A percentile compares a stretch with the other conserved stretches of the same genome.
Evolutionary conservation across 2,888 invertebrate species (phyloP).

Genomic region (Eulithis prunata): DNA sequence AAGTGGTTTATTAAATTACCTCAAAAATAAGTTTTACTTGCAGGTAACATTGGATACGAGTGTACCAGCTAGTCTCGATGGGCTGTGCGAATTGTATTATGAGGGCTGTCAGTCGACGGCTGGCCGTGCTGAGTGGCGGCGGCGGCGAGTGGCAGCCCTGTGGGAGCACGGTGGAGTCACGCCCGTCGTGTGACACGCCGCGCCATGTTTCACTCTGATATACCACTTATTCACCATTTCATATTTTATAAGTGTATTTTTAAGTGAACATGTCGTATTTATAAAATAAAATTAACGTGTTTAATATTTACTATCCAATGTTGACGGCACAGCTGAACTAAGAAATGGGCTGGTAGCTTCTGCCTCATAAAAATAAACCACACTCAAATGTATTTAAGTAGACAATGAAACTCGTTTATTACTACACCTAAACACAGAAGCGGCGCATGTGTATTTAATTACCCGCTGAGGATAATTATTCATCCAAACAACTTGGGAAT

Average conservation of each 20-base stretch:
- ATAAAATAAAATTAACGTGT: not conserved
- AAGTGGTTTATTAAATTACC: no score
- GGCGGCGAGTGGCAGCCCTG: not conserved
- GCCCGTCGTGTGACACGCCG: not conserved
- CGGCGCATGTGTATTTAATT: conserved; percentile 39
- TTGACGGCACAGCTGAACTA: not conserved
- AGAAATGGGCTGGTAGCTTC: not conserved
- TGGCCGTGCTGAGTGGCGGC: not conserved
- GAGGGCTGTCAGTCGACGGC: conserved; percentile 5
- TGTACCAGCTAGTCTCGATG: not conserved
- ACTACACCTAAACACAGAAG: conserved; percentile 9
- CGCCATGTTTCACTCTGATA: not conserved
- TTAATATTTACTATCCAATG: not conserved
- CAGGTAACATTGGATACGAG: not conserved
- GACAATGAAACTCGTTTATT: conserved; percentile 15
- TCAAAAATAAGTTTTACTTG: no score
- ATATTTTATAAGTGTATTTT: conserved; percentile 9
- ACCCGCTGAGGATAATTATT: conserved; percentile 34
- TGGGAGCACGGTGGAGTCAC: no score
- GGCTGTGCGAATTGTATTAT: conserved; percentile 3
- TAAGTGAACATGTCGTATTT: not conserved
- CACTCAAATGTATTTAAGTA: conserved; percentile 14
- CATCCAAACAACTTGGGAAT: conserved; percentile 23
- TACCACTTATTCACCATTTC: conserved; percentile 2
- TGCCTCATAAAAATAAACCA: conserved; percentile 2